Base-by-base conservation (phyloP, 2,797 vertebrate genomes). In the Arctocebus calabarensis region DNA sequence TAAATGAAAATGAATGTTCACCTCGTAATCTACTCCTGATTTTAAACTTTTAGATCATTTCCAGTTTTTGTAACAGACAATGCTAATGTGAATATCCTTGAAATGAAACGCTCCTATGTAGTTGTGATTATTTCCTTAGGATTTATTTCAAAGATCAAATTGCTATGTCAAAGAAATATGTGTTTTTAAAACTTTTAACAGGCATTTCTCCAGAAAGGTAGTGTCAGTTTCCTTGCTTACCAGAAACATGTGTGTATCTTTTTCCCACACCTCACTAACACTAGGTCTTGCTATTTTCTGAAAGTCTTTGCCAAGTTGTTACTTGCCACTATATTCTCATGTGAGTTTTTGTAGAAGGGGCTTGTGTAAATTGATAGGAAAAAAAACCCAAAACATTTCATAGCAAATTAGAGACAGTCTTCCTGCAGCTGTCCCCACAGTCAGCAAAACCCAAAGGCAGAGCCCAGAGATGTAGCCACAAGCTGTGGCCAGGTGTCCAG, bases 91-190 rank as follows among this genome's bases (percentile, higher is more conserved):
- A 92, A 14, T 64, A 32, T 40, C 40, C n/a, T 90, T 88, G 12
- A 55, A n/a, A 52, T 77, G 48, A 87, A 43, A 23, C 48, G 34
- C 64, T 79, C 64, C 55, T 22, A 34, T 14, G 7, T n/a, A 45
- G 27, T 45, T 43, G 19, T 34, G 37, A 73, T 8, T 19, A 64
- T 88, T 87, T 87, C 84, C 87, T 90, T 40, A 78, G 64, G 27
- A 37, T 82, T 90, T 23, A 85, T 93, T 96, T 95, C 45, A 34
- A 71, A 88, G 64, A 57, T 32, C 29, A 55, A 92, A 59, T 84
- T n/a, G 5, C 87, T 85, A 61, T 52, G 40, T 89, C 19, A 48
- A 78, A 37, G 61, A 84, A 17, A 84, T 55, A 25, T 52, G 77
- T 17, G n/a, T 22, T 90, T 68, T 61, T 59, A 40, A 70, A 68